A percentile compares a stretch with the other conserved stretches of the same genome.
phyloP scores from a whole-genome alignment of 2,888 invertebrate genomes.

The Gymnosoma rotundatum region DNA sequence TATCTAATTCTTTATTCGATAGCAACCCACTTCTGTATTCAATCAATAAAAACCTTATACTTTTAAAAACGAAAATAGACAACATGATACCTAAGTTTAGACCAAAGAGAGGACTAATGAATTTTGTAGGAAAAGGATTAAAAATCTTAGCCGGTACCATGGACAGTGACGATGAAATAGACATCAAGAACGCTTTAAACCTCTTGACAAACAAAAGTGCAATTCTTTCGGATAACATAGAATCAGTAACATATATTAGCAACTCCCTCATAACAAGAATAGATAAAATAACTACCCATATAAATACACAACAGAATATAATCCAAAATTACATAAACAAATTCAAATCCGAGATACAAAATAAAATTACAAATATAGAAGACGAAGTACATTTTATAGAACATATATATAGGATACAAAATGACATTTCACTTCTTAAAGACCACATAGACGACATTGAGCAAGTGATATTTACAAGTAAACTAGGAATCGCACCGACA shows the following conservation, averaged over 20 bases:
- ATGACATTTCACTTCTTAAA: constrained; percentile 58
- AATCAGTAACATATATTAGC: too few relatives aligned
- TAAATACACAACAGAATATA: too few relatives aligned
- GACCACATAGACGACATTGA: constrained; percentile 61
- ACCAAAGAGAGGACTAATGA: too few relatives aligned
- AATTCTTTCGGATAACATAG: too few relatives aligned
- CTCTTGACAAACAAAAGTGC: constrained; percentile 32
- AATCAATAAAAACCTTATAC: too few relatives aligned
- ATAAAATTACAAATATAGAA: constrained; percentile 64
- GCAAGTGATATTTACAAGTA: constrained; percentile 62
- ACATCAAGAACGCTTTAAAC: constrained; percentile 52
- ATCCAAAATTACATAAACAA: constrained; percentile 66
- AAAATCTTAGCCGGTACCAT: constrained; percentile 63
- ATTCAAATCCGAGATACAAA: constrained; percentile 53
- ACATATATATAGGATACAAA: constrained; percentile 68
- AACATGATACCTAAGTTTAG: too few relatives aligned
- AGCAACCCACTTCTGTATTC: too few relatives aligned
- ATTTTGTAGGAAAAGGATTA: too few relatives aligned
- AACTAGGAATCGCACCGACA: constrained; percentile 59
- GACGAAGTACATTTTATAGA: constrained; percentile 67
- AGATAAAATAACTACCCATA: too few relatives aligned
- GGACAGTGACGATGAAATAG: constrained; percentile 64
- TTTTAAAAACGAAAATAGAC: too few relatives aligned
- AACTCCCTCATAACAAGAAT: too few relatives aligned
- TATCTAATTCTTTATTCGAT: too few relatives aligned